Base-by-base conservation (phyloP, 2,113 vertebrate species). In the Protobothrops mucrosquamatus region DNA sequence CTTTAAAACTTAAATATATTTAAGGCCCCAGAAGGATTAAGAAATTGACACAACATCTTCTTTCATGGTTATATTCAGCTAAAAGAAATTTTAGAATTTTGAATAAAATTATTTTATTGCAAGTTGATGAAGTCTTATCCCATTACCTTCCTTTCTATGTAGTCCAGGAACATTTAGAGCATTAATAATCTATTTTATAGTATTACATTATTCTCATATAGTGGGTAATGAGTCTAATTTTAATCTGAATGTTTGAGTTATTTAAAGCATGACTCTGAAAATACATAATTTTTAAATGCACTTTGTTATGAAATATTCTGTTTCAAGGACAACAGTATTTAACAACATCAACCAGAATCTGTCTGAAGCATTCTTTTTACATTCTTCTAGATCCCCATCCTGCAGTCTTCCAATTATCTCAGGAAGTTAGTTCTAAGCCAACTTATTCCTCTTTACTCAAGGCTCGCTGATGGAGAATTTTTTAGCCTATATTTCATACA, bases 101-200 rank as follows among this genome's bases (percentile, higher is more conserved):
- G 29, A 93, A 89, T 96, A 96, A 96, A 96, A 85, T 93, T 95
- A 87, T 96, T 97, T 95, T 95, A 85, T 91, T 94, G 69, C 6
- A 69, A 90, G 90, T 93, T 94, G 87, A 94, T 94, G 94, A 95
- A 95, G 85, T 93, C 93, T 97, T 97, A 97, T 85, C 69, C 46
- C 87, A 22, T 29, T 95, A 94, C 95, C 94, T 97, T 94, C 91
- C 26, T 54, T 55, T 54, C 81, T 85, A 91, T 20, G 39, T 39
- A 91, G 46, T 93, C 89, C 87, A 94, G 54, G 91, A 90, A 91
- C 81, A 59, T 81, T 24, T 43, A 22, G 0, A 69, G 23, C 46
- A 91, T 89, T 92, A 54, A 93, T 34, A 93, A 95, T 94, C 10
- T 93, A 26, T 74, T 43, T 23, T 85, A 94, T 51, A 64, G 46